Percentiles rank a stretch among this genome's conserved stretches.
Conservation (phyloP, 2,797 vertebrate species). For the Hydrocynus forskahlii region DNA sequence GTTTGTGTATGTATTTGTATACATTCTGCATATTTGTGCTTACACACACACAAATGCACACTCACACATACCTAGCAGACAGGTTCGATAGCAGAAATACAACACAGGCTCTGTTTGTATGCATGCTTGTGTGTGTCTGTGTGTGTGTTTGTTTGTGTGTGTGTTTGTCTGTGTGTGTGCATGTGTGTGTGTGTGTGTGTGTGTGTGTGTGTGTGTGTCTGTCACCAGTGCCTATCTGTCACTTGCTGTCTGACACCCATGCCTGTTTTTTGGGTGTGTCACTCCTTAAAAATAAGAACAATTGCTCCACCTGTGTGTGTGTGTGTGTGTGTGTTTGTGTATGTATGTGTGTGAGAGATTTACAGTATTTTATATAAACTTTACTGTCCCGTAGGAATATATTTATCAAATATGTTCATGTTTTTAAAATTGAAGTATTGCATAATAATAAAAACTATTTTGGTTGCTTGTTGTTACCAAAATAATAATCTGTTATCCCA, state of each 20-base stretch:
- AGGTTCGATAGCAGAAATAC: constrained; percentile 41
- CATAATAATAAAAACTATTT: no score
- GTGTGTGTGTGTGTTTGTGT: no score
- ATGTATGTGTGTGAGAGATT: constrained; percentile 5
- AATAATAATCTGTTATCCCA: no score
- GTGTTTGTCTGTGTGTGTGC: no score
- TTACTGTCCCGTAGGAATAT: background rate
- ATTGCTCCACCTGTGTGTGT: background rate
- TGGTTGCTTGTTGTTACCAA: no score
- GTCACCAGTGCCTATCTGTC: constrained; percentile 8
- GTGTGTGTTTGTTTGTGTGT: no score
- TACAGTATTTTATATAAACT: constrained; percentile 31
- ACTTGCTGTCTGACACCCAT: background rate
- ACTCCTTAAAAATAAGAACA: background rate
- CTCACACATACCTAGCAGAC: constrained; percentile 6
- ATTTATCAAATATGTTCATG: no score
- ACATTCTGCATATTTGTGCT: background rate
- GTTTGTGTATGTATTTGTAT: background rate
- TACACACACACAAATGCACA: background rate
- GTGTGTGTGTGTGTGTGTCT: background rate
- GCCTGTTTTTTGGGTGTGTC: constrained; percentile 16
- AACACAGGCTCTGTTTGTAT: constrained; percentile 28
- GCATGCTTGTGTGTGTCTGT: background rate
- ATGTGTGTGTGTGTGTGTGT: no score
- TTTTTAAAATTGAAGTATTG: no score